Evolutionary conservation across 1,140 invertebrate species (phyloP), one percentile per base, ranked within the genome.

Genomic region (Samia ricini): DNA sequence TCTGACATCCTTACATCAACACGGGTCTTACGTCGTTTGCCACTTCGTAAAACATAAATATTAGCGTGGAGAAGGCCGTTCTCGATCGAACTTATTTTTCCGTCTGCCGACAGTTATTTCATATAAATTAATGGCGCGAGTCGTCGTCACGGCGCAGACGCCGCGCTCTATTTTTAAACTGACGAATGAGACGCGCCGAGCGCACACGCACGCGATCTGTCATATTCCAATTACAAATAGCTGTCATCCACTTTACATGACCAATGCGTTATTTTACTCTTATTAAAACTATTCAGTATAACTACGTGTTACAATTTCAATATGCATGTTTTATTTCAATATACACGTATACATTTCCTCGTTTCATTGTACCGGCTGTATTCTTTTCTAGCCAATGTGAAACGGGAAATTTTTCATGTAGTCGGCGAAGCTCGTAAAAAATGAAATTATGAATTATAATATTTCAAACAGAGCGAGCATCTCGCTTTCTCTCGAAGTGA

Each of bases 401-500:
- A 81, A 77, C 60, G 74, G 69, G 70, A 79, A 74, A 60, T 75
- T 42, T 73, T 76, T 71, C 61, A 67, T 66, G 61, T 61, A 60
- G 56, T 48, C 55, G 63, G 49, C 68, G 62, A 61, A 57, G 72
- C 64, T 76, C 74, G 70, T 72, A 83, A 82, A 77, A 82, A 80
- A 88, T 87, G 80, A 83, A 90, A 87, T 88, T 90, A 90, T 90
- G 88, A 90, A 84, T 88, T 88, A 90, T 90, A 85, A 90, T 81
- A 76, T 78, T 77, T 79, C 69, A 72, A 75, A 77, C 61, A 60
- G 61, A 59, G 42, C 49, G 59, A 62, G 61, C 72, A 71, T 90
- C 85, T 88, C 85, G 82, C 68, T 90, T 84, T 33, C 73, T 68
- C 85, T 66, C 58, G 61, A 56, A 71, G 29, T 64, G 52, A 56